phyloP scores from a whole-genome alignment of 2,797 vertebrate species.

The Xenentodon cancila region DNA sequence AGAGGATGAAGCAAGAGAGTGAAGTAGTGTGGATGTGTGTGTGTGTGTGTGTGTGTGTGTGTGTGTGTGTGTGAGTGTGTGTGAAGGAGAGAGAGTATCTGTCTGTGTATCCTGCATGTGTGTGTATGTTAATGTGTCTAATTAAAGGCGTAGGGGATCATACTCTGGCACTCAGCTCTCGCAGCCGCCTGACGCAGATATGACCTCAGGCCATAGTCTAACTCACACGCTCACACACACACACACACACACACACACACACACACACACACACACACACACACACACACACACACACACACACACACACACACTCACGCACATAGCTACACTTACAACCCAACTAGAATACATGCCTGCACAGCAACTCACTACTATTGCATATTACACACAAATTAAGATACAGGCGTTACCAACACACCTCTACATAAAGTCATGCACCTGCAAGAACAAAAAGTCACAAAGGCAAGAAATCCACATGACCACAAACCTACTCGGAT shows the following conservation, averaged over 20 bases:
- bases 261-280: too few species aligned
- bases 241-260: too few species aligned
- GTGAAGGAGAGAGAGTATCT: background rate
- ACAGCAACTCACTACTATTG: constrained; percentile 10
- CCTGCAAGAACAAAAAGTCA: background rate
- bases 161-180: constrained; percentile 74
- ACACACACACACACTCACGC: constrained; percentile 16
- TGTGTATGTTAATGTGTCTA: constrained; percentile 85
- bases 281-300: too few species aligned
- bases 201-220: constrained; percentile 80
- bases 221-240: constrained; percentile 13
- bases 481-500: background rate
- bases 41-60: constrained; percentile 22
- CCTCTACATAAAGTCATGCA: constrained; percentile 24
- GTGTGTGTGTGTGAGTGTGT: constrained; percentile 33
- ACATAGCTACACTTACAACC: constrained; percentile 37
- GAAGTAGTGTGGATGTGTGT: constrained; percentile 43
- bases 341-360: constrained; percentile 24
- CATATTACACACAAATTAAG: constrained; percentile 30
- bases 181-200: constrained; percentile 76
- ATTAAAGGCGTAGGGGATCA: constrained; percentile 83
- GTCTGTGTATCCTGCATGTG: constrained; percentile 35
- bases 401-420: constrained; percentile 8
- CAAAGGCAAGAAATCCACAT: constrained; percentile 1
- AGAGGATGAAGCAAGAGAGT: constrained; percentile 40